Evolutionary conservation across 2,113 vertebrate species (phyloP), one percentile per base, ranked within the genome.

Genomic region (Paramormyrops kingsleyae): DNA sequence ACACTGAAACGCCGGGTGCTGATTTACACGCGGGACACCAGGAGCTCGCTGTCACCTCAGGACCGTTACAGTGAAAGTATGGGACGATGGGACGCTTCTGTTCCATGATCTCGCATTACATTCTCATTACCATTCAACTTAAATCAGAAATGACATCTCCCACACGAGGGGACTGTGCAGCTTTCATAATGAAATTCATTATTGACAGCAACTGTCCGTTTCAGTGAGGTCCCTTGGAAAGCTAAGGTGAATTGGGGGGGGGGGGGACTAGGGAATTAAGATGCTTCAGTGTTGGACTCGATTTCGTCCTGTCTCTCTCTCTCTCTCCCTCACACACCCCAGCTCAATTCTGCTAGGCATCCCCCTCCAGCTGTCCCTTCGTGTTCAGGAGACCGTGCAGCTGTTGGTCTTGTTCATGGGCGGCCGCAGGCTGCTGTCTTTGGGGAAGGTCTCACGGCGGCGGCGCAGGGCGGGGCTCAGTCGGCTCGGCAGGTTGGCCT

Each of bases 371-470:
- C 27, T 50, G 9, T 62, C 15, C 56, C 1, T 0, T 50, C 46
- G 53, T 62, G 91, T 95, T 96, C 62, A 98, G 52, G 97, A 97
- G 93, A 98, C 80, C 0, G 94, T 94, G 89, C 97, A 98, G 94
- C 97, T 98, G 95, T 98, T 98, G 94, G 97, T 97, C 92, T 98
- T 98, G 95, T 98, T 98, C 97, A 98, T 98, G 90, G 97, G 97
- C 0, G 97, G 97, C 87, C 97, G 91, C 49, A 95, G 89, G 24
- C 90, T 89, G 24, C 91, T 93, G 92, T 96, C 95, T 84, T 96
- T 97, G 12, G 97, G 97, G 84, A 98, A 95, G 2, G 97, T 98
- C 94, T 98, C 97, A 90, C 97, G 95, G 90, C 97, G 97, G 89
- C 96, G 95, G 66, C 96, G 94, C 53, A 98, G 94, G 0, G 96